Conservation (phyloP, 2,888 invertebrate species). For the Macrophya annulata region DNA sequence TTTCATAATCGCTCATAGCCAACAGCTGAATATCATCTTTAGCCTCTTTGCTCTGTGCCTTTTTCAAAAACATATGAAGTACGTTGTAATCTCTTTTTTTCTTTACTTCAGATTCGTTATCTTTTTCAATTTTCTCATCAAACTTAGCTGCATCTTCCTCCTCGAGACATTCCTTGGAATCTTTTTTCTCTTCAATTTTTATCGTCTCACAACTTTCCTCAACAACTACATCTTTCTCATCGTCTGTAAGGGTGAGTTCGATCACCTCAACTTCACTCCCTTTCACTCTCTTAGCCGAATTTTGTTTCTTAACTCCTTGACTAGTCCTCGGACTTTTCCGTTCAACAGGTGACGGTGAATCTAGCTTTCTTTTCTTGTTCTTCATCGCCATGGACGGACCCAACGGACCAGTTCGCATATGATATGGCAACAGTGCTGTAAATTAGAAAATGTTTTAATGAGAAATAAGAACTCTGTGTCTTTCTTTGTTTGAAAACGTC, state of each 20-base stretch:
- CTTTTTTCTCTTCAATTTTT: neutral
- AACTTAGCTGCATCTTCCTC: constrained; percentile 38
- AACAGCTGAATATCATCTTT: constrained; percentile 43
- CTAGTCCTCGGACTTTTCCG: constrained; percentile 69
- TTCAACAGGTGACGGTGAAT: constrained; percentile 66
- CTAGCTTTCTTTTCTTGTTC: constrained; percentile 74
- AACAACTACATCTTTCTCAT: neutral
- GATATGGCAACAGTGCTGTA: constrained; percentile 74
- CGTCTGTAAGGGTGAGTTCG: neutral
- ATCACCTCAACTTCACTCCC: constrained; percentile 26
- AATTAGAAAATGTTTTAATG: constrained; percentile 48
- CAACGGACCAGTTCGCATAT: constrained; percentile 65
- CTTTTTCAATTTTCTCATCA: constrained; percentile 21
- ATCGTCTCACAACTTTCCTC: neutral
- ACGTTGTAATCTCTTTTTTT: constrained; percentile 58
- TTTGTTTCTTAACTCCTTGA: constrained; percentile 70
- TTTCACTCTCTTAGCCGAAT: constrained; percentile 57
- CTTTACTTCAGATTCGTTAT: constrained; percentile 56
- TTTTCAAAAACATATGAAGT: constrained; percentile 68
- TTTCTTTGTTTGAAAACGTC: neutral
- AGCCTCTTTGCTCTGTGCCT: constrained; percentile 64
- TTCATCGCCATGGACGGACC: constrained; percentile 63
- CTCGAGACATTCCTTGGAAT: neutral
- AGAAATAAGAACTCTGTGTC: neutral
- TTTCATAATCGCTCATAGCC: constrained; percentile 42